Evolutionary conservation across 1,140 invertebrate genomes (phyloP).

Genomic region (Temnothorax nylanderi): DNA sequence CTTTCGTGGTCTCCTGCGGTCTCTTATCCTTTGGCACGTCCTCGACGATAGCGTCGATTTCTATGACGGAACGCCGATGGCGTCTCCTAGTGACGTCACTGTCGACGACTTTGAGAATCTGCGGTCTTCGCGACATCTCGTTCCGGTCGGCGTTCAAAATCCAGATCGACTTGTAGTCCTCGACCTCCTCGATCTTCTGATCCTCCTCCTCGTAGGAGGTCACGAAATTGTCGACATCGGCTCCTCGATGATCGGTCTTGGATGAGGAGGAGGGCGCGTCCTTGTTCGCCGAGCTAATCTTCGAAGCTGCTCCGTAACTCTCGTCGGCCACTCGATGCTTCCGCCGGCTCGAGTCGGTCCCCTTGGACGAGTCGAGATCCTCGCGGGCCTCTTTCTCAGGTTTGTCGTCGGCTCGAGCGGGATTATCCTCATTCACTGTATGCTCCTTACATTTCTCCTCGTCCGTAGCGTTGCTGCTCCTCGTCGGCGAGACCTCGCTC

Average conservation of each 20-base stretch:
- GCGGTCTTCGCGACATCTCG: constrained; percentile 84
- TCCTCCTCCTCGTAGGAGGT: constrained; percentile 20
- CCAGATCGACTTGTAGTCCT: constrained; percentile 81
- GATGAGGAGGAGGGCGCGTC: constrained; percentile 18
- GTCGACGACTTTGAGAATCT: constrained; percentile 83
- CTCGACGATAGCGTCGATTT: constrained; percentile 18
- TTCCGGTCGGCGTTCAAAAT: constrained; percentile 78
- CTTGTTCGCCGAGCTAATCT: neutral
- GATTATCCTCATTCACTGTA: constrained; percentile 47
- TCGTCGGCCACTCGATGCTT: constrained; percentile 27
- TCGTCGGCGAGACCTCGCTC: constrained; percentile 29
- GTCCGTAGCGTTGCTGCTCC: constrained; percentile 71
- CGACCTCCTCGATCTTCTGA: constrained; percentile 73
- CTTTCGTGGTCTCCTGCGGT: neutral
- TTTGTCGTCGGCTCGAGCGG: constrained; percentile 8
- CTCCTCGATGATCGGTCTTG: constrained; percentile 41
- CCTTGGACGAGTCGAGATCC: neutral
- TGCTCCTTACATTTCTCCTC: constrained; percentile 75
- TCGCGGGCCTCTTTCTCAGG: neutral
- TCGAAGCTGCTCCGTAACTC: constrained; percentile 14
- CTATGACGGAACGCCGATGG: constrained; percentile 28
- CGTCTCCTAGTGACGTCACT: constrained; percentile 80
- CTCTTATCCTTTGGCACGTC: constrained; percentile 19
- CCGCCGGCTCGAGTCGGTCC: neutral
- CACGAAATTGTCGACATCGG: constrained; percentile 63